phyloP scores from a whole-genome alignment of 2,113 vertebrate genomes.

The Maccullochella peelii region DNA sequence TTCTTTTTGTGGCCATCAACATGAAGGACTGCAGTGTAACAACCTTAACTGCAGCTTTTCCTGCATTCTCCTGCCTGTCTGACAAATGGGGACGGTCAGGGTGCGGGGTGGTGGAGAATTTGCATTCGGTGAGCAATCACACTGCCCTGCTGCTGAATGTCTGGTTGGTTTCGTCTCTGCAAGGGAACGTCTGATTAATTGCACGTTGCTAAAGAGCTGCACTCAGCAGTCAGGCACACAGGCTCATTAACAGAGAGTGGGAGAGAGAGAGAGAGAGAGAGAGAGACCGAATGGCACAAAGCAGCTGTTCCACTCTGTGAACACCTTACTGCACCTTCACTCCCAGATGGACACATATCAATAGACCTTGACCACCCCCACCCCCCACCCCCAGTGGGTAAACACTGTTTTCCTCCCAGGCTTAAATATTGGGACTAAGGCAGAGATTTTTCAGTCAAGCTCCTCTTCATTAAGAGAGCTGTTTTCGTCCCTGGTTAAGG shows the following conservation, averaged over 20 bases:
- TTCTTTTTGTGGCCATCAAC: constrained; percentile 43
- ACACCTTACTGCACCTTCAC: constrained; percentile 63
- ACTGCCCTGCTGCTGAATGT: constrained; percentile 65
- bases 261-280: constrained; percentile 35
- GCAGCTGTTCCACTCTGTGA: constrained; percentile 63
- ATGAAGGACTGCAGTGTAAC: constrained; percentile 57
- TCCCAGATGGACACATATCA: constrained; percentile 63
- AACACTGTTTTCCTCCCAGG: constrained; percentile 41
- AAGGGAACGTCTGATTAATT: constrained; percentile 83
- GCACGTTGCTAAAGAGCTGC: constrained; percentile 75
- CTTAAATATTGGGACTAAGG: constrained; percentile 26
- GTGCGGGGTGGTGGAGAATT: constrained; percentile 44
- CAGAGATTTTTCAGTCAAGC: constrained; percentile 53
- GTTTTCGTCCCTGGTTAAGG: constrained; percentile 47
- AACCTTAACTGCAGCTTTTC: constrained; percentile 45
- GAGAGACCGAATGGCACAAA: constrained; percentile 19
- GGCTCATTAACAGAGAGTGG: constrained; percentile 77
- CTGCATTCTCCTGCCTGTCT: constrained; percentile 40
- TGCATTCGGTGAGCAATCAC: constrained; percentile 72
- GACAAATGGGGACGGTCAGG: constrained; percentile 46
- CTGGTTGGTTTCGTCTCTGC: constrained; percentile 71
- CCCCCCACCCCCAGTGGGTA: constrained; percentile 20
- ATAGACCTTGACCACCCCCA: constrained; percentile 42
- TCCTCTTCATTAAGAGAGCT: constrained; percentile 37
- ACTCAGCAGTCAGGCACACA: constrained; percentile 74